Evolutionary conservation across 2,113 vertebrate genomes (phyloP).

Genomic region (Dicaeum eximium): DNA sequence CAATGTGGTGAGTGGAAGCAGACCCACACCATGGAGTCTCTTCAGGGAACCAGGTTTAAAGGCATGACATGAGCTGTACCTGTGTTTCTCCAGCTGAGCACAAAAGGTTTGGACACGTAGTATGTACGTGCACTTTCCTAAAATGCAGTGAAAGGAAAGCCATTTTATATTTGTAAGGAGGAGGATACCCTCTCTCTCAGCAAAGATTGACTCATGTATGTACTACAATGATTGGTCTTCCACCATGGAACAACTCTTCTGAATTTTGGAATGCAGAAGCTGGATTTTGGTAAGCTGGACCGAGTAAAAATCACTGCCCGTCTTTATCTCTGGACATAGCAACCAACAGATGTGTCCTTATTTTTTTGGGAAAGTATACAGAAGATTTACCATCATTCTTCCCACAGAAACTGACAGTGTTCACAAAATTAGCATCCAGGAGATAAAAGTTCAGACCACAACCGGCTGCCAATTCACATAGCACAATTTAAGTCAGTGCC

Average conservation of each 20-base stretch:
- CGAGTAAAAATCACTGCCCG: background rate
- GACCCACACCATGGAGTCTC: background rate
- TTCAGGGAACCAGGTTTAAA: background rate
- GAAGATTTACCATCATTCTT: conserved; percentile 9
- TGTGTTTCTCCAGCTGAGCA: background rate
- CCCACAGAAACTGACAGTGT: background rate
- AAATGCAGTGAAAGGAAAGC: background rate
- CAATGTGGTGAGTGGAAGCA: background rate
- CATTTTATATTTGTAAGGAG: background rate
- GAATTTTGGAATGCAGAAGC: background rate
- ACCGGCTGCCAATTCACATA: background rate
- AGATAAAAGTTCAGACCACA: conserved; percentile 48
- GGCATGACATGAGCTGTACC: background rate
- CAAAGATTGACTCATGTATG: background rate
- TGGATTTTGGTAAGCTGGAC: background rate
- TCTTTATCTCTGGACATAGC: background rate
- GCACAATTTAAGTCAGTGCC: background rate
- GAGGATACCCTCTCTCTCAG: background rate
- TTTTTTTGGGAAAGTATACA: background rate
- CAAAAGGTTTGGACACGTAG: background rate
- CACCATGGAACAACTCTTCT: background rate
- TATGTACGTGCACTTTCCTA: background rate
- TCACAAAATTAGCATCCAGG: conserved; percentile 46
- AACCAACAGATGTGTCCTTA: background rate
- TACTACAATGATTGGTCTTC: background rate